phyloP scores from a whole-genome alignment of 1,140 invertebrate species.

The Saccostrea echinata region DNA sequence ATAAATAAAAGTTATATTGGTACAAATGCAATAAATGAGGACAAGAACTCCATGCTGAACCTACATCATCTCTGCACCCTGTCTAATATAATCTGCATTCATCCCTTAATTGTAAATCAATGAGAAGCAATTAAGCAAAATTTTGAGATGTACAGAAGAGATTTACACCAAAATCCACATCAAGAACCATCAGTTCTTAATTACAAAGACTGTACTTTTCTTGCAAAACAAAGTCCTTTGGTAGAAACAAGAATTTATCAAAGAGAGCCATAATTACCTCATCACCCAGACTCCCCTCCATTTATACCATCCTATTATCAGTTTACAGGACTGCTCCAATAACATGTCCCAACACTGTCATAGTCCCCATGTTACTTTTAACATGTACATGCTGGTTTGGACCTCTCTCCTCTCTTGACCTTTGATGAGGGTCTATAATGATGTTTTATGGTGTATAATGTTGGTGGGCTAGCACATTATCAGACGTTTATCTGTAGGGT shows the following conservation, averaged over 20 bases:
- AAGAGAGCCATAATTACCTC: neutral
- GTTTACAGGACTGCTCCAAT: neutral
- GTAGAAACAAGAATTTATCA: neutral
- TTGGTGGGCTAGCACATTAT: neutral
- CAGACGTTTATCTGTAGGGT: neutral
- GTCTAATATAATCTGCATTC: too few species aligned
- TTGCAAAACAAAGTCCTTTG: neutral
- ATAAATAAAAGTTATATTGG: too few species aligned
- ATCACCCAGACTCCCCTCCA: neutral
- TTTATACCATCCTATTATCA: neutral
- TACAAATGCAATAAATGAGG: too few species aligned
- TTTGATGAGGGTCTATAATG: neutral
- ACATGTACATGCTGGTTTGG: neutral
- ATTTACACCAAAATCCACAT: too few species aligned
- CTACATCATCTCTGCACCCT: too few species aligned
- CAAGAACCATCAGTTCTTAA: neutral
- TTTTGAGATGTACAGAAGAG: too few species aligned
- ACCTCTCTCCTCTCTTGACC: neutral
- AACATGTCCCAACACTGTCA: neutral
- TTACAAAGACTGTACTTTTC: neutral
- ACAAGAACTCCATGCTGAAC: too few species aligned
- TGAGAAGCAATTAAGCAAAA: too few species aligned
- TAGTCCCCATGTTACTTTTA: neutral
- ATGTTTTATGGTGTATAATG: constrained; percentile 27
- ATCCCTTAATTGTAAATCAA: too few species aligned